Conservation (phyloP, 2,797 vertebrate genomes). For the Falco cherrug region DNA sequence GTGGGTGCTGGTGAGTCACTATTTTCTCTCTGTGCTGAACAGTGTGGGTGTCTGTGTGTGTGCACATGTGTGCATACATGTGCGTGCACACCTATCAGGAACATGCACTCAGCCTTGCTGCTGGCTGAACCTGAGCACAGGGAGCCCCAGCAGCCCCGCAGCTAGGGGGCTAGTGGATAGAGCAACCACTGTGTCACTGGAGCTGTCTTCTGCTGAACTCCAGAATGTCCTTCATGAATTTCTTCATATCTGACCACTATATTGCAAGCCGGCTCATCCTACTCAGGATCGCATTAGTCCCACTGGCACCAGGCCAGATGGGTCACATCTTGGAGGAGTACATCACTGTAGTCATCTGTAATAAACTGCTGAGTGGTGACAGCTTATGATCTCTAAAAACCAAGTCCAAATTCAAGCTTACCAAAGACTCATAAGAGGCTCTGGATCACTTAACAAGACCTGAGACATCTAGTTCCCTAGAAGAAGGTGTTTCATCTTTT, state of each 20-base stretch:
- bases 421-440: background rate
- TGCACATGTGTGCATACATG: rapidly evolving
- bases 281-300: background rate
- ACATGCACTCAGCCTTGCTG: background rate
- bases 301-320: background rate
- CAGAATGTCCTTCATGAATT: background rate
- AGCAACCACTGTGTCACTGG: background rate
- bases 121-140: background rate
- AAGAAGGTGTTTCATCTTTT: background rate
- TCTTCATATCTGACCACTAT: background rate
- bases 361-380: background rate
- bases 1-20: background rate
- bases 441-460: background rate
- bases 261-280: background rate
- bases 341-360: background rate
- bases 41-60: background rate
- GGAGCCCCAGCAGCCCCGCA: background rate
- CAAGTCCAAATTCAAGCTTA: background rate
- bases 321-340: background rate
- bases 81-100: rapidly evolving
- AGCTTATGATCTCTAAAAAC: background rate
- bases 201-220: background rate
- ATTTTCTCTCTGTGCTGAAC: background rate
- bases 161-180: background rate
- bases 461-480: background rate